Percentiles rank a stretch among this genome's conserved stretches.
phyloP scores from a whole-genome alignment of 2,888 invertebrate species.

The Pollenia griseotomentosa region DNA sequence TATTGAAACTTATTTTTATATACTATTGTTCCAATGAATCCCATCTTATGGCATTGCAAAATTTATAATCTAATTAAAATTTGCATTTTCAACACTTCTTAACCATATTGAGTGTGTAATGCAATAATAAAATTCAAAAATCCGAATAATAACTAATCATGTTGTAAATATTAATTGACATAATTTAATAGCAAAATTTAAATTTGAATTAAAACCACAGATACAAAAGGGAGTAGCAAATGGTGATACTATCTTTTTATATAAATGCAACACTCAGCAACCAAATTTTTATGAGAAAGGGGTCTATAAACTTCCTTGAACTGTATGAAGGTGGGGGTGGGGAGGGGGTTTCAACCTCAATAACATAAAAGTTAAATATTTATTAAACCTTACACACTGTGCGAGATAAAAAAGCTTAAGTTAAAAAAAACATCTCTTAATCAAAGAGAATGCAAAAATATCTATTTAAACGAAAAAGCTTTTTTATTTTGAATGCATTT shows the following conservation, averaged over 20 bases:
- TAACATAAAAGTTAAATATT: slow-evolving; percentile 4
- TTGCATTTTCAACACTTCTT: neutral
- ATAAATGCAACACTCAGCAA: neutral
- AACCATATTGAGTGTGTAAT: slow-evolving; percentile 8
- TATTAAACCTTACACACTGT: slow-evolving; percentile 43
- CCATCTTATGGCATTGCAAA: slow-evolving; percentile 19
- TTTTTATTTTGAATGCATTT: slow-evolving; percentile 27
- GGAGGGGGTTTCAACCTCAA: neutral
- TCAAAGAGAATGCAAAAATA: slow-evolving; percentile 16
- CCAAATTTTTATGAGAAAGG: neutral
- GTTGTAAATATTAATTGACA: slow-evolving; percentile 43
- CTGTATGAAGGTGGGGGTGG: slow-evolving; percentile 24
- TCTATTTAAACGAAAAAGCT: slow-evolving; percentile 47
- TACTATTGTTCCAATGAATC: neutral
- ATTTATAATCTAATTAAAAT: slow-evolving; percentile 37
- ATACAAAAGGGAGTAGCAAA: neutral
- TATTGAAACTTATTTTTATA: neutral
- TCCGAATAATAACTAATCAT: slow-evolving; percentile 33
- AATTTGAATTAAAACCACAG: slow-evolving; percentile 23
- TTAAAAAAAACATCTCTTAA: slow-evolving; percentile 13
- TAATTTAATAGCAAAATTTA: slow-evolving; percentile 44
- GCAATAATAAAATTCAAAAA: slow-evolving; percentile 21
- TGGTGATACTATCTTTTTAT: neutral
- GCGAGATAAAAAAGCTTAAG: slow-evolving; percentile 55
- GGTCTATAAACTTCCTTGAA: slow-evolving; percentile 74